A percentile compares a stretch with the other conserved stretches of the same genome.
These are phyloP conservation scores for Fregetta grallaria DNA, from an alignment of 2,113 vertebrate species.

Conservation along the genomic window DNA sequence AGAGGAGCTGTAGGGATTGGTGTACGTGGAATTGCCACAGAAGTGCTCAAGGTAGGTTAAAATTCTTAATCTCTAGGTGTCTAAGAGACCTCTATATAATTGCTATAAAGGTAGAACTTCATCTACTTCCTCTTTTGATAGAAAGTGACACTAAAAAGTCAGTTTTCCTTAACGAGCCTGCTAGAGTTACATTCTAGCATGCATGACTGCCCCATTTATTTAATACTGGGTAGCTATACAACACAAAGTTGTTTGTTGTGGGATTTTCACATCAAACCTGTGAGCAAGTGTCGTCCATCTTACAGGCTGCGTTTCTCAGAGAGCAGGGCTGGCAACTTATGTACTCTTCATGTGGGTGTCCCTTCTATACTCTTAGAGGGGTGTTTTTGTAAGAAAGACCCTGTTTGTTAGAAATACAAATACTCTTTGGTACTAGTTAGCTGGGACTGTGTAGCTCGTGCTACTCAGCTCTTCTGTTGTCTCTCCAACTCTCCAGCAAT, in stretches of 20 bases:
- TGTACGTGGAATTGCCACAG: background rate
- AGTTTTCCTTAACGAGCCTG: background rate
- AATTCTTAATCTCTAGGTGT: background rate
- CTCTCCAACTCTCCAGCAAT: background rate
- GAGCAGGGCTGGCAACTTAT: background rate
- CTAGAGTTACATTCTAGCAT: background rate
- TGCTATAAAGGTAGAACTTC: background rate
- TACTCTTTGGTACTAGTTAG: background rate
- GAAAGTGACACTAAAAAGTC: background rate
- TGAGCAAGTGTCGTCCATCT: background rate
- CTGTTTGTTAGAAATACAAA: background rate
- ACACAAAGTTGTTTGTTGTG: background rate
- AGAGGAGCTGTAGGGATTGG: background rate
- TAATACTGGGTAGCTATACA: background rate
- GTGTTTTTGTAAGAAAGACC: background rate
- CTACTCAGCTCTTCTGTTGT: background rate
- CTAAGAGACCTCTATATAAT: background rate
- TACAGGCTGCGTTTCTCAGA: background rate
- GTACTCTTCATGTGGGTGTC: accelerated
- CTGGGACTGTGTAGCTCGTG: accelerated
- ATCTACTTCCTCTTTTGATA: background rate
- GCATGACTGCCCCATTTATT: background rate
- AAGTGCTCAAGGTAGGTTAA: background rate
- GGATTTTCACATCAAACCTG: background rate
- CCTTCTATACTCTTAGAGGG: background rate